phyloP scores from a whole-genome alignment of 2,797 vertebrate species.

The Hippocampus kuda region DNA sequence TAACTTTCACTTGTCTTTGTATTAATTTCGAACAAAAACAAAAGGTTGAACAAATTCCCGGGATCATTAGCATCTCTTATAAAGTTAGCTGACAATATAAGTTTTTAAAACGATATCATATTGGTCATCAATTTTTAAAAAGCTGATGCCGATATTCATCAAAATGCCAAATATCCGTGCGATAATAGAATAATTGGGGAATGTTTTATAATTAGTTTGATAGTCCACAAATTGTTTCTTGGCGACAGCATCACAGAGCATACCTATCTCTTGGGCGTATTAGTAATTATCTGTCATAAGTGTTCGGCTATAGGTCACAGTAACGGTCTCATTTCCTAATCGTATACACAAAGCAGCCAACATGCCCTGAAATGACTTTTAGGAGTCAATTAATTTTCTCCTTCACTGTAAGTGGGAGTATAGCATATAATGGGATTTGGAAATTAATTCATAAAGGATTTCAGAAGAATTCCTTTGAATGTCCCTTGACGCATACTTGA shows the following conservation, averaged over 20 bases:
- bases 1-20: too few relatives aligned
- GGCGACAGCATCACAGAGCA: not conserved
- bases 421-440: slow-evolving; percentile 13
- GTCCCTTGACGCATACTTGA: not conserved
- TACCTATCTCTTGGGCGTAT: not conserved
- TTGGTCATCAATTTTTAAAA: too few relatives aligned
- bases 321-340: not conserved
- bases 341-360: not conserved
- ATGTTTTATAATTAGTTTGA: too few relatives aligned
- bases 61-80: too few relatives aligned
- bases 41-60: too few relatives aligned
- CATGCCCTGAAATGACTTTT: not conserved
- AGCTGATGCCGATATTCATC: too few relatives aligned
- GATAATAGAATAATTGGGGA: too few relatives aligned
- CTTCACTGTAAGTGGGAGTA: slow-evolving; percentile 9
- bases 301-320: not conserved
- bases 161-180: too few relatives aligned
- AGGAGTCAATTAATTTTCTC: slow-evolving; percentile 1
- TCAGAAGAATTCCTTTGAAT: slow-evolving; percentile 7
- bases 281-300: not conserved
- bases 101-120: too few relatives aligned
- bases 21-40: too few relatives aligned
- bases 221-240: not conserved
- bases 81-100: too few relatives aligned
- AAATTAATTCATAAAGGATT: not conserved